Percentiles rank a stretch among this genome's conserved stretches.
Evolutionary conservation across 1,140 invertebrate genomes (phyloP).

Genomic region (Halyomorpha halys): DNA sequence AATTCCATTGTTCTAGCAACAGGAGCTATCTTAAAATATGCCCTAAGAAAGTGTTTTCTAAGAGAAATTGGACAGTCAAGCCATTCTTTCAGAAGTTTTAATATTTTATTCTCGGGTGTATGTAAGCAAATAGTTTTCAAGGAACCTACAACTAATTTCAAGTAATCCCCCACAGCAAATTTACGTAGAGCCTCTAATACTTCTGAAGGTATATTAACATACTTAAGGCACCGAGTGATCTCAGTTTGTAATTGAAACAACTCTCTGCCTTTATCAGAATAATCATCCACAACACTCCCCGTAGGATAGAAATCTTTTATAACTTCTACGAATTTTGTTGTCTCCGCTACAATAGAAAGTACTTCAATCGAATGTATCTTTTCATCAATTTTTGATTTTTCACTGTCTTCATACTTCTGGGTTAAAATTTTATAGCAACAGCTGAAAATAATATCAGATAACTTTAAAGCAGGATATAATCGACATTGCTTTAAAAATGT

Average conservation of each 20-base stretch:
- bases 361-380: not conserved
- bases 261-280: not conserved
- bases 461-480: not conserved
- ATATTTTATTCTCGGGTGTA: conserved; percentile 12
- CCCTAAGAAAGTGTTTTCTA: conserved; percentile 19
- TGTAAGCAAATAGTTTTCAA: conserved; percentile 8
- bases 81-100: conserved; percentile 1
- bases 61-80: conserved; percentile 20
- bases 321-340: not conserved
- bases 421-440: not conserved
- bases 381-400: not conserved
- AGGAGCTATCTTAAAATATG: conserved; percentile 9
- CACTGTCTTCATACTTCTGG: not conserved
- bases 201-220: not conserved
- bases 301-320: conserved; percentile 7
- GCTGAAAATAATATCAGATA: not conserved
- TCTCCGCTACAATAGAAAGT: not conserved
- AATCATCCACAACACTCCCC: conserved; percentile 3
- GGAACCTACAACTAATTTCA: conserved; percentile 19
- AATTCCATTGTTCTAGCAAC: not conserved
- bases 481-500: conserved; percentile 6
- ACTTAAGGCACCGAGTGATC: not conserved
- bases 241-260: conserved; percentile 2
- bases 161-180: conserved; percentile 19
- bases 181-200: not conserved